phyloP scores from a whole-genome alignment of 1,140 invertebrate species.

The Hyles euphorbiae region DNA sequence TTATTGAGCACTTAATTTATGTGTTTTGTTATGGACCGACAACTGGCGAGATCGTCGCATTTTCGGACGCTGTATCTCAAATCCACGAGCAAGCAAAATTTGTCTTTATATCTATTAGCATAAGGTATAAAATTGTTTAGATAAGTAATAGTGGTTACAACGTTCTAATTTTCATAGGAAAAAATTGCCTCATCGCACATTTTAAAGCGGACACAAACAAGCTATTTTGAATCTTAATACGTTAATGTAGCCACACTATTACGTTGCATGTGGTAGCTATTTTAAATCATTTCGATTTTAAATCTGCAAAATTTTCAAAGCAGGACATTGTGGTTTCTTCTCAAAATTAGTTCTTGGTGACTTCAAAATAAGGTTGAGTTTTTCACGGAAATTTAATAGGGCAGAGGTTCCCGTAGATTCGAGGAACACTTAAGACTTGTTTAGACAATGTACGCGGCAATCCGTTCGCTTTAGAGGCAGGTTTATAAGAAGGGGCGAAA shows the following conservation, averaged over 20 bases:
- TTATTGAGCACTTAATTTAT: slow-evolving; percentile 76
- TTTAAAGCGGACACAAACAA: slow-evolving; percentile 43
- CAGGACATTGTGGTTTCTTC: slow-evolving; percentile 17
- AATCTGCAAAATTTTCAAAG: slow-evolving; percentile 52
- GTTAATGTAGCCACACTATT: slow-evolving; percentile 21
- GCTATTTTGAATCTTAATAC: slow-evolving; percentile 28
- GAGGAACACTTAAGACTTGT: slow-evolving; percentile 64
- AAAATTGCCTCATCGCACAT: slow-evolving; percentile 37
- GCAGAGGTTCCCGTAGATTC: slow-evolving; percentile 25
- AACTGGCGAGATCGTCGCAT: slow-evolving; percentile 33
- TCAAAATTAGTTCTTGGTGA: slow-evolving; percentile 22
- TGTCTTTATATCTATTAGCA: background rate
- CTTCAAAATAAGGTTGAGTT: slow-evolving; percentile 20
- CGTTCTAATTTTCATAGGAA: background rate
- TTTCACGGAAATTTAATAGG: slow-evolving; percentile 8
- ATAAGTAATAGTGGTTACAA: background rate
- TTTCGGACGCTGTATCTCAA: slow-evolving; percentile 6
- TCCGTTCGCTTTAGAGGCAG: slow-evolving; percentile 65
- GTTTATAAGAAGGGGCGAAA: slow-evolving; percentile 68
- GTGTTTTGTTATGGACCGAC: slow-evolving; percentile 74
- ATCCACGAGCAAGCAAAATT: background rate
- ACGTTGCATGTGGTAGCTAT: slow-evolving; percentile 15
- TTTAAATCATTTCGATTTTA: slow-evolving; percentile 39
- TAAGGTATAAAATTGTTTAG: background rate
- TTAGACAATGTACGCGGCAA: slow-evolving; percentile 69